Base-by-base conservation (phyloP, 2,888 invertebrate species). In the Rhopalosiphum nymphaeae region DNA sequence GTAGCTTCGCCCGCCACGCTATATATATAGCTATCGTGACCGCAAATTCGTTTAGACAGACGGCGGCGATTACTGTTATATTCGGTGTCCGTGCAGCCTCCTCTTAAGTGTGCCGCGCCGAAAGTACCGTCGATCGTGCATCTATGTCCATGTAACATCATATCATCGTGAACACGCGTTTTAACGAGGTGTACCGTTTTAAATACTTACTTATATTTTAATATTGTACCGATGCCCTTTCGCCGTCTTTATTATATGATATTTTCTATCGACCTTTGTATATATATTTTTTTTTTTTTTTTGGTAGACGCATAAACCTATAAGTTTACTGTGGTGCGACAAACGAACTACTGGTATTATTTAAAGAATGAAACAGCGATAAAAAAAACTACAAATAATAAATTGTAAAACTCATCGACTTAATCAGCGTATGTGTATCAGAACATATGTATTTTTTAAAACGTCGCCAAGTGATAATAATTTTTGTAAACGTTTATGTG, bases 41-140 rank as follows among this genome's bases (percentile, higher is more conserved):
- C 91, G 91, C 91, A 91, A 91, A 91, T 84, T 85, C 91, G 91
- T 91, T 49, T 36, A 84, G 78, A 46, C 36, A 7, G 29, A 44
- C 36, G 42, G 61, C 78, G 91, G 91, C 91, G 91, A 84, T 56
- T 91, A 91, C 91, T 91, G 91, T 91, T 91, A 91, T 90, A 42
- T 78, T 67, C 49, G 42, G 36, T 29, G 44, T 78, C 78, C 78
- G 36, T 49, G 44, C 57, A 44, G 88, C 86, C 86, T 86, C 84
- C 78, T 78, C 78, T 46, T 36, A 78, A 78, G 78, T 78, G 78
- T 78, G 78, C 78, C 78, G 53, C 53, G 49, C 84, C 90, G 90
- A 90, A 90, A 90, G 67, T 90, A 90, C 42, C 56, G 36, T 56
- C 57, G 89, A 36, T 36, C 36, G 49, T 53, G 57, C 89, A 29